phyloP scores from a whole-genome alignment of 2,113 vertebrate species.

The Elachura formosa region DNA sequence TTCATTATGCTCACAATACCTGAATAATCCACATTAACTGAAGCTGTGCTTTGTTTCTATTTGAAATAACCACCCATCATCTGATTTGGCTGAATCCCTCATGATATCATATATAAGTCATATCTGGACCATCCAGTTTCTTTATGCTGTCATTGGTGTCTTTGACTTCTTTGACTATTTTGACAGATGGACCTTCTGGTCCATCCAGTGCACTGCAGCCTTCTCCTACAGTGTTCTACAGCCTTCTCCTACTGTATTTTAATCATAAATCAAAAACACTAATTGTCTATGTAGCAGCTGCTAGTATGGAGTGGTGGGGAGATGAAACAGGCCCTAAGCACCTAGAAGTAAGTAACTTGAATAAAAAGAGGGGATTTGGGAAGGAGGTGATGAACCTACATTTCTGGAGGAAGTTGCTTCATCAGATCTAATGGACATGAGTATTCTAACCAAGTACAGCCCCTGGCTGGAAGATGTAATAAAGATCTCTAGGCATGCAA shows the following conservation, averaged over 20 bases:
- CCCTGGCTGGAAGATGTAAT: neutral
- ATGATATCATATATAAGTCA: neutral
- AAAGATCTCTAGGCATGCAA: neutral
- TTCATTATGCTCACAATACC: neutral
- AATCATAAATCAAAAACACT: neutral
- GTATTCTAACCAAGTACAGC: neutral
- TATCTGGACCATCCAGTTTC: neutral
- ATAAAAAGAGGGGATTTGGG: neutral
- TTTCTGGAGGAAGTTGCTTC: neutral
- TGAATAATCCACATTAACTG: neutral
- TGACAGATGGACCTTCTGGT: neutral
- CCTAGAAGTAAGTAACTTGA: neutral
- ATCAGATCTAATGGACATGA: neutral
- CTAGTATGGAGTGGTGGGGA: neutral
- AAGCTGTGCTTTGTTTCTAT: neutral
- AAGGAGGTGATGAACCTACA: neutral
- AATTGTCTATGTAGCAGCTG: neutral
- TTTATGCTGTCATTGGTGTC: neutral
- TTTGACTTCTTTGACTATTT: neutral
- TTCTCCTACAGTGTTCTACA: neutral
- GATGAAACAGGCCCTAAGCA: neutral
- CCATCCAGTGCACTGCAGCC: neutral
- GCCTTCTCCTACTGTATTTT: neutral
- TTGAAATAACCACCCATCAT: neutral
- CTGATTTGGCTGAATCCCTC: neutral